Base-by-base conservation (phyloP, 2,888 invertebrate species). In the Malthinus seriepunctatus region DNA sequence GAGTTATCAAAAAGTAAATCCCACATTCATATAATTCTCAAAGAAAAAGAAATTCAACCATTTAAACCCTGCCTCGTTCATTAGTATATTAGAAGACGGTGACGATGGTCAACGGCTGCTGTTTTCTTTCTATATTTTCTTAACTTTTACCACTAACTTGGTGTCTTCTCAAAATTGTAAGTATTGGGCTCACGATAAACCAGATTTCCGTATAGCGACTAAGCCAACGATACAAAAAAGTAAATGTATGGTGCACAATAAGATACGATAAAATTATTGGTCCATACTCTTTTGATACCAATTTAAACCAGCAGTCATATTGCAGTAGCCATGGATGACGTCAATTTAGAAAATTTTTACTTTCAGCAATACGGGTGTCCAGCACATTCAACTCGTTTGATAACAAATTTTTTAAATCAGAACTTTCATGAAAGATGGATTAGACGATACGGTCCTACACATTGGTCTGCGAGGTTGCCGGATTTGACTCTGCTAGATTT, bases 171-270 rank as follows among this genome's bases (percentile, higher is more conserved):
- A 14, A 38, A 38, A 23, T 50, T 51, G 32, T 38, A 15, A 15
- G 32, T 15, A 42, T 42, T 51, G 51, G 51, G 39, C 51, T 51
- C 10, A 51, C 15, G 42, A 42, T 2, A 42, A 51, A 31, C 51
- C 51, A 42, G 23, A 51, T 51, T 51, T 51, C 38, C 51, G 51
- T 42, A 51, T 51, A 51, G 32, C 4, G 38, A 51, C 51, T 42
- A 42, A 38, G 51, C n/a, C 38, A 38, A 42, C 39, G 51, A 32
- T 51, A 23, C 23, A 23, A 23, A 23, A 23, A 23, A 23, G 23
- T 23, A 5, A 23, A 23, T 23, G 23, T 23, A 32, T 51, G 51
- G 51, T 42, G 42, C 23, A 31, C 51, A 42, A 51, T 38, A 51
- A 42, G 11, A 4, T 51, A 44, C 15, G 31, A 51, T 51, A 32